Evolutionary conservation across 1,140 invertebrate genomes (phyloP), one percentile per base, ranked within the genome.

Genomic region (Sinella curviseta): DNA sequence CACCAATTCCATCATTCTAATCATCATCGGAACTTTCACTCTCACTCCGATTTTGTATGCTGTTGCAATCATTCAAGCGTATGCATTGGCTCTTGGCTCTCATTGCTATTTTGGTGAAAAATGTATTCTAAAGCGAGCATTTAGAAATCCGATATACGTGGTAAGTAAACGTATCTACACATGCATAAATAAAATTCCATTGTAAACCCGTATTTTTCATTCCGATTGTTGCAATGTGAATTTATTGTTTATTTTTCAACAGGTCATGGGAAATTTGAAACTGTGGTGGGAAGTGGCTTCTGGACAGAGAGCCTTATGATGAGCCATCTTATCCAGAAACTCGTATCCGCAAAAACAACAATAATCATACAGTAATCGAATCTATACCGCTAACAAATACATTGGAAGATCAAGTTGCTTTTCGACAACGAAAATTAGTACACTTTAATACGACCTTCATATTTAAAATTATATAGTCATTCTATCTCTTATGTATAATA

Each of bases 251-350:
- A 70, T 31, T 70, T 4, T 70, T 70, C 12, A 31, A 12, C n/a
- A 70, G 65, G 65, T 70, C 12, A 70, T 70, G 65, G 65, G 65
- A 4, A 70, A 70, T 33, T 33, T 70, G 31, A 70, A 70, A 33
- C 30, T 70, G 65, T 70, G 65, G 65, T 70, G 65, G 65, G 65
- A 70, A 33, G 65, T 70, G 12, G 65, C 65, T 30, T 70, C 65
- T 31, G 65, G 65, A n/a, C 65, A 70, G 65, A 70, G 65, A 70
- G 65, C 65, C 4, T 24, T 70, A 14, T 70, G 31, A 70, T 4
- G 65, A 60, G n/a, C 57, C 12, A 60, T 60, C 12, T 3, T 60
- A 8, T 20, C 20, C 39, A 8, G 39, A 8, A 48, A 12, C 20
- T 48, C 8, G 39, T 20, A 48, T 12, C 39, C 8, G 8, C 8